A percentile compares a stretch with the other conserved stretches of the same genome.
Evolutionary conservation across 2,888 invertebrate species (phyloP).

Genomic region (Nomada flava): DNA sequence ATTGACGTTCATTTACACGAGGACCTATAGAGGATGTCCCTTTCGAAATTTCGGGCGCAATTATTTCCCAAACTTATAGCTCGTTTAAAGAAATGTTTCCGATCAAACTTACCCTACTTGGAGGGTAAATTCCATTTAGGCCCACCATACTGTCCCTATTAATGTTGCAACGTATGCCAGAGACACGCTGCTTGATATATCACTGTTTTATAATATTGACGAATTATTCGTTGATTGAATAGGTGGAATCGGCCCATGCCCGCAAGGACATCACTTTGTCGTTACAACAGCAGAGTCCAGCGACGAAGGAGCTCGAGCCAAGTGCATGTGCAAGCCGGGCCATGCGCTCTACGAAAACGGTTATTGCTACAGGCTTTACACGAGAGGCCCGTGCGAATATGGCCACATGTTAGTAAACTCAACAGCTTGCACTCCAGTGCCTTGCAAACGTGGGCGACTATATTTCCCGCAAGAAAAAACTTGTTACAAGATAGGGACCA

Average conservation of each 20-base stretch:
- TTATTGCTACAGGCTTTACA: slow-evolving; percentile 91
- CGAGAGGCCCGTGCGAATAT: slow-evolving; percentile 90
- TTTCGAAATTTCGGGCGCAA: too few species aligned
- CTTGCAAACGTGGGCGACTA: slow-evolving; percentile 90
- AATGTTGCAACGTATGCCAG: too few species aligned
- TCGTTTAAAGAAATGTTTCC: too few species aligned
- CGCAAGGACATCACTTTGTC: slow-evolving; percentile 89
- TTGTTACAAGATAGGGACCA: slow-evolving; percentile 92
- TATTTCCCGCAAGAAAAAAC: slow-evolving; percentile 90
- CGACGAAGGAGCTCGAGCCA: slow-evolving; percentile 84
- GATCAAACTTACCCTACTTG: too few species aligned
- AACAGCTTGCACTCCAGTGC: slow-evolving; percentile 89
- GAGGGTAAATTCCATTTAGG: too few species aligned
- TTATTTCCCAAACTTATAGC: too few species aligned
- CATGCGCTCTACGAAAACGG: slow-evolving; percentile 88
- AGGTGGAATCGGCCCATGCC: slow-evolving; percentile 92
- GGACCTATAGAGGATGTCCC: too few species aligned
- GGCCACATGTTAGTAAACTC: slow-evolving; percentile 89
- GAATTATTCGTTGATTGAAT: slow-evolving; percentile 32
- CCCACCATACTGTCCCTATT: too few species aligned
- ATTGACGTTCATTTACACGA: too few species aligned
- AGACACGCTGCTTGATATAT: too few species aligned
- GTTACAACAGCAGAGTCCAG: slow-evolving; percentile 77
- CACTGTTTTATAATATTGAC: slow-evolving; percentile 31
- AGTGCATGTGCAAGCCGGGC: slow-evolving; percentile 89